A percentile compares a stretch with the other conserved stretches of the same genome.
These are phyloP conservation scores for Prietella phreatophila DNA, from an alignment of 2,113 vertebrate species.

Conservation along the genomic window DNA sequence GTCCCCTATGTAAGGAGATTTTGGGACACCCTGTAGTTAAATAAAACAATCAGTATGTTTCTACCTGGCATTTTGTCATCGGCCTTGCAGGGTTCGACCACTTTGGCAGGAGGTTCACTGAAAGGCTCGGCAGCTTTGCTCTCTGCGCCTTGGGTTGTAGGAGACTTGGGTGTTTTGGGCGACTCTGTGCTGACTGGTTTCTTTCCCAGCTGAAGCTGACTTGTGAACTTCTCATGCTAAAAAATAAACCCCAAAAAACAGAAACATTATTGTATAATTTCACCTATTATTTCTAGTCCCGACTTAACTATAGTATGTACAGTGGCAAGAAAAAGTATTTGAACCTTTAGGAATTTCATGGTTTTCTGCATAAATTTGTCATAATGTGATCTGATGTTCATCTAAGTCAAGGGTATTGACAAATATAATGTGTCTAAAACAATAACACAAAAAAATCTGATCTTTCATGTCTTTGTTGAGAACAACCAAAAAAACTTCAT, in stretches of 20 bases:
- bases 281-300: neutral
- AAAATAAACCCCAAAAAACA: constrained; percentile 1
- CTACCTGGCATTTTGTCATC: constrained; percentile 87
- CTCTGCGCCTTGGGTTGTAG: constrained; percentile 68
- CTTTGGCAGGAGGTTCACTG: constrained; percentile 72
- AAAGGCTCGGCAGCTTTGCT: constrained; percentile 67
- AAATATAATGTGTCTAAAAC: too few species aligned
- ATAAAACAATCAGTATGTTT: neutral
- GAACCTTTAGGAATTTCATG: too few species aligned
- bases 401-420: too few species aligned
- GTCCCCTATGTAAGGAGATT: too few species aligned
- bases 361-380: too few species aligned
- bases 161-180: constrained; percentile 76
- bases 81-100: constrained; percentile 74
- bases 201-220: constrained; percentile 90
- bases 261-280: neutral
- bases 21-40: neutral
- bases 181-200: constrained; percentile 80
- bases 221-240: constrained; percentile 88
- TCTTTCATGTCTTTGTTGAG: too few species aligned
- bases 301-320: neutral
- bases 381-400: too few species aligned
- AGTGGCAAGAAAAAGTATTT: too few species aligned
- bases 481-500: too few species aligned
- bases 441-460: too few species aligned